Percentiles rank a stretch among this genome's conserved stretches.
phyloP scores from a whole-genome alignment of 2,797 vertebrate species.

The Stomatorhinus walkeri region DNA sequence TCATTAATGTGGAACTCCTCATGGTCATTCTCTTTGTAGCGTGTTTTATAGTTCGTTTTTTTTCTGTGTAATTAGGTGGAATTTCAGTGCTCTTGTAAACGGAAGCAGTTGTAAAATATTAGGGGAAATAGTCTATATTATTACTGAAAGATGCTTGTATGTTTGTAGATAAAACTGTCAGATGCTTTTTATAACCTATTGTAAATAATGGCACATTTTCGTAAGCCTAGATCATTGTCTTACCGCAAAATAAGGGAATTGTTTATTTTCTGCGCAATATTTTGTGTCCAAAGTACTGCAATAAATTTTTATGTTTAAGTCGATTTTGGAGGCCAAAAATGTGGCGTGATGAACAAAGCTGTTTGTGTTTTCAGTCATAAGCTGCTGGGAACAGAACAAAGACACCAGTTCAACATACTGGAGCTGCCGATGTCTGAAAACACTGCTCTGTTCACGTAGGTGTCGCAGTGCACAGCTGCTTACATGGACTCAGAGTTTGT shows the following conservation, averaged over 20 bases:
- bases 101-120: constrained; percentile 1
- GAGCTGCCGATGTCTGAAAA: neutral
- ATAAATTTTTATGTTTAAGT: neutral
- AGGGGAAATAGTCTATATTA: constrained; percentile 10
- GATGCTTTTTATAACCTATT: constrained; percentile 7
- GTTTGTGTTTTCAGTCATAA: neutral
- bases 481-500: neutral
- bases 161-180: constrained; percentile 15
- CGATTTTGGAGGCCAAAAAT: neutral
- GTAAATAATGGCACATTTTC: constrained; percentile 16
- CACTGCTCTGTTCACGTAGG: neutral
- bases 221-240: neutral
- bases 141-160: constrained; percentile 6
- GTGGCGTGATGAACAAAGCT: neutral
- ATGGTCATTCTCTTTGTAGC: neutral
- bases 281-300: neutral
- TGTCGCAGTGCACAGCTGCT: neutral
- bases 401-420: neutral
- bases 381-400: neutral
- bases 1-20: neutral
- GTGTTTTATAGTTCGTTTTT: constrained; percentile 10
- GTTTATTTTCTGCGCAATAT: neutral
- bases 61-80: neutral
- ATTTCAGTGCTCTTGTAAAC: neutral
- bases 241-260: neutral